A percentile compares a stretch with the other conserved stretches of the same genome.
Evolutionary conservation across 2,888 invertebrate genomes (phyloP).

Genomic region (Dicranocentrus wangi): DNA sequence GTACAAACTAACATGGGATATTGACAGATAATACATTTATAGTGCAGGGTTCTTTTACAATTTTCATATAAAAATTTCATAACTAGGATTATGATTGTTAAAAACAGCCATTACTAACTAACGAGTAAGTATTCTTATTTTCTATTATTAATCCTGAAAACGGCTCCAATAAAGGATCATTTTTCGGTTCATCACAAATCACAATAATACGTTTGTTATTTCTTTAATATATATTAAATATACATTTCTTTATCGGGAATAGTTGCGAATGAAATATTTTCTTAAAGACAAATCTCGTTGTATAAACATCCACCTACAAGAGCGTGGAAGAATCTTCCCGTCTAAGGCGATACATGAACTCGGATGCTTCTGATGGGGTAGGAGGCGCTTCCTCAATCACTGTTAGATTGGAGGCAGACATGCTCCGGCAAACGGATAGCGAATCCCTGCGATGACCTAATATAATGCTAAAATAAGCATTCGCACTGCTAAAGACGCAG

Average conservation of each 20-base stretch:
- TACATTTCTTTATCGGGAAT: not conserved
- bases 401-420: constrained; percentile 49
- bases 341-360: constrained; percentile 61
- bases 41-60: too few species aligned
- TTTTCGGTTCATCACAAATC: not conserved
- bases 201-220: not conserved
- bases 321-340: constrained; percentile 57
- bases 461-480: constrained; percentile 70
- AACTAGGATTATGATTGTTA: too few species aligned
- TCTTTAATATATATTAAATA: not conserved
- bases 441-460: constrained; percentile 43
- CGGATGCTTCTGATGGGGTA: constrained; percentile 53
- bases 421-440: constrained; percentile 36
- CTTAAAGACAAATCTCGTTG: not conserved
- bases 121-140: not conserved
- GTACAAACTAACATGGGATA: too few species aligned
- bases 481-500: constrained; percentile 72
- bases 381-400: constrained; percentile 57
- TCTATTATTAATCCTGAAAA: not conserved
- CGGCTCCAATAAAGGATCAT: not conserved
- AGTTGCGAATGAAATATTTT: not conserved
- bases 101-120: too few species aligned
- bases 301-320: constrained; percentile 8
- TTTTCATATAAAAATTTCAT: too few species aligned
- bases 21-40: too few species aligned